These are phyloP conservation scores for Melanostoma mellinum DNA, from an alignment of 2,888 invertebrate species.

Conservation along the genomic window DNA sequence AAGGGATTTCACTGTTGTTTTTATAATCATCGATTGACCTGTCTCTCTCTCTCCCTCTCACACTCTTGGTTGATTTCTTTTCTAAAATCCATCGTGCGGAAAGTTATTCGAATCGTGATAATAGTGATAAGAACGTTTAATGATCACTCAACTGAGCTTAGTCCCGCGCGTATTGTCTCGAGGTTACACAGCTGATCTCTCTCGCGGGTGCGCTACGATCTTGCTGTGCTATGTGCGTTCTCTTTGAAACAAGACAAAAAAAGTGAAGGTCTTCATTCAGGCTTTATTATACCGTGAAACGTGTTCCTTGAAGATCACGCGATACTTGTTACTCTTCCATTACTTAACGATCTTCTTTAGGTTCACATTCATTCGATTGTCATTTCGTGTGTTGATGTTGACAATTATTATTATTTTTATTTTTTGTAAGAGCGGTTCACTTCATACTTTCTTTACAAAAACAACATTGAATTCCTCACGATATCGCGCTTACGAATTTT, in stretches of 20 bases:
- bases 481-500: conserved; percentile 29
- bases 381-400: conserved; percentile 41
- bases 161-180: conserved; percentile 23
- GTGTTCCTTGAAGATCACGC: conserved; percentile 65
- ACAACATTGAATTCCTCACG: conserved; percentile 23
- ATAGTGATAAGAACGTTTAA: conserved; percentile 50
- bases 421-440: conserved; percentile 4
- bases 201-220: not conserved
- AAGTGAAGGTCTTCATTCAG: conserved; percentile 57
- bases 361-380: conserved; percentile 48
- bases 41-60: conserved; percentile 26
- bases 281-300: conserved; percentile 48
- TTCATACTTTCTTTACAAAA: conserved; percentile 46
- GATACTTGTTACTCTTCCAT: conserved; percentile 43
- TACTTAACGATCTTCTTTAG: conserved; percentile 58
- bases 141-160: conserved; percentile 17
- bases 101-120: conserved; percentile 51
- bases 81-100: conserved; percentile 15
- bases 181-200: conserved; percentile 34
- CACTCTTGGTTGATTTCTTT: conserved; percentile 29
- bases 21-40: conserved; percentile 45
- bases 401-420: conserved; percentile 18
- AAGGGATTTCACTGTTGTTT: conserved; percentile 50
- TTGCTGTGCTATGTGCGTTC: conserved; percentile 11
- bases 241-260: conserved; percentile 34